Percentiles rank a stretch among this genome's conserved stretches.
Conservation (phyloP, 2,797 vertebrate species). For the Cryptoprocta ferox region DNA sequence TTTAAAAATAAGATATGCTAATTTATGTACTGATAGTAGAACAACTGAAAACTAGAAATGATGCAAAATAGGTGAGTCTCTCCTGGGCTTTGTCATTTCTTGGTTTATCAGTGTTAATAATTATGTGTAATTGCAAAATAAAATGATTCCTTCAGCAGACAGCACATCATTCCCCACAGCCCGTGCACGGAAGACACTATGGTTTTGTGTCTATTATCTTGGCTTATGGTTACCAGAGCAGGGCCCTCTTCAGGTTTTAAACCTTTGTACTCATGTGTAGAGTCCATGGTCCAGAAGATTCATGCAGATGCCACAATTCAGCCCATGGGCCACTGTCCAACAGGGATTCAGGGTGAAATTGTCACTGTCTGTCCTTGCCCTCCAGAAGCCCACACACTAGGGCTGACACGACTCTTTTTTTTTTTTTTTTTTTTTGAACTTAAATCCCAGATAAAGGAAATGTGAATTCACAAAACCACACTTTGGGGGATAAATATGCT, state of each 20-base stretch:
- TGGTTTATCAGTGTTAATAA: constrained; percentile 74
- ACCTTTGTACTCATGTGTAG: neutral
- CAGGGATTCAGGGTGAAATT: constrained; percentile 14
- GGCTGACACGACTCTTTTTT: neutral
- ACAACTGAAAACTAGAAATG: constrained; percentile 56
- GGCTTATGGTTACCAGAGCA: neutral
- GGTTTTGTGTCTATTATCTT: neutral
- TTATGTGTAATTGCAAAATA: constrained; percentile 71
- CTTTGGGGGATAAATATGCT: neutral
- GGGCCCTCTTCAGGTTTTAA: neutral
- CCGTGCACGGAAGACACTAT: constrained; percentile 42
- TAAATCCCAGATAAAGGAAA: neutral
- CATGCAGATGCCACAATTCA: constrained; percentile 10
- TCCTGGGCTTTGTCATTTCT: constrained; percentile 54
- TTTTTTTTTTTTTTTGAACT: neutral
- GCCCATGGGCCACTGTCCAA: neutral
- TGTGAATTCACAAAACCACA: neutral
- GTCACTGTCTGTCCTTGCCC: neutral
- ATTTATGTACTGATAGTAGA: constrained; percentile 54
- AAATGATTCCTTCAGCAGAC: constrained; percentile 57
- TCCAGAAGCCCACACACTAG: neutral
- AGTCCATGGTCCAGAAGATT: neutral
- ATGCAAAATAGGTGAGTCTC: constrained; percentile 51
- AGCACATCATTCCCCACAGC: constrained; percentile 30
- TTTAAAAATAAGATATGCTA: constrained; percentile 71